Conservation (phyloP, 2,797 vertebrate genomes). For the Propithecus deckenii region DNA sequence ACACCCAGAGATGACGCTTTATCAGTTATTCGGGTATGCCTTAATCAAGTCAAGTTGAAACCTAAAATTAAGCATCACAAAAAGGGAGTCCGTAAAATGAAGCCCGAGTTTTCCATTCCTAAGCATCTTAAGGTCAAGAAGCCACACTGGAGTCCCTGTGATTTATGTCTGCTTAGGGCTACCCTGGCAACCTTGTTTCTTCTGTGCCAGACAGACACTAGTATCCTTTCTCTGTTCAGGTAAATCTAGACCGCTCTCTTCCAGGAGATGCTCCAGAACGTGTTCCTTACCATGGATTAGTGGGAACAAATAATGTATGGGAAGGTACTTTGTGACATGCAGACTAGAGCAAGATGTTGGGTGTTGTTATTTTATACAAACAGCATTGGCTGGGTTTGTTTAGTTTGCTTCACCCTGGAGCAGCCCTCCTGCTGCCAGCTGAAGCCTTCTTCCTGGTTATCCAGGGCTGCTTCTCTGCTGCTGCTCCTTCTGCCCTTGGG, state of each 20-base stretch:
- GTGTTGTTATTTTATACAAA: neutral
- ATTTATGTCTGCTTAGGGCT: neutral
- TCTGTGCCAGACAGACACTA: neutral
- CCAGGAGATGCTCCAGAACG: neutral
- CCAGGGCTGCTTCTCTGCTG: neutral
- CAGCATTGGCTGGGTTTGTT: neutral
- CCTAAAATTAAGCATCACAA: neutral
- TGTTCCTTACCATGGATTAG: neutral
- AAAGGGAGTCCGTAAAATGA: neutral
- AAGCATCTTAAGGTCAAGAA: neutral
- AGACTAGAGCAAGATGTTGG: neutral
- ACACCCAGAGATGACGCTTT: neutral
- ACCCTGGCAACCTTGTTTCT: neutral
- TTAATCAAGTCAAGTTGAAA: neutral
- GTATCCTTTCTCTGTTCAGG: neutral
- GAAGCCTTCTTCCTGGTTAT: neutral
- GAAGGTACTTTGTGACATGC: neutral
- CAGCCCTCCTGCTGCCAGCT: neutral
- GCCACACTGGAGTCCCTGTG: neutral
- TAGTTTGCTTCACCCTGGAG: neutral
- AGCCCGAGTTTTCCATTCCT: neutral
- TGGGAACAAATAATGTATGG: neutral
- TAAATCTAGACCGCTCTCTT: neutral
- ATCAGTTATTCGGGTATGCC: neutral
- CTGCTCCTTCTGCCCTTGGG: neutral